phyloP scores from a whole-genome alignment of 2,113 vertebrate species.

The Gopherus evgoodei region DNA sequence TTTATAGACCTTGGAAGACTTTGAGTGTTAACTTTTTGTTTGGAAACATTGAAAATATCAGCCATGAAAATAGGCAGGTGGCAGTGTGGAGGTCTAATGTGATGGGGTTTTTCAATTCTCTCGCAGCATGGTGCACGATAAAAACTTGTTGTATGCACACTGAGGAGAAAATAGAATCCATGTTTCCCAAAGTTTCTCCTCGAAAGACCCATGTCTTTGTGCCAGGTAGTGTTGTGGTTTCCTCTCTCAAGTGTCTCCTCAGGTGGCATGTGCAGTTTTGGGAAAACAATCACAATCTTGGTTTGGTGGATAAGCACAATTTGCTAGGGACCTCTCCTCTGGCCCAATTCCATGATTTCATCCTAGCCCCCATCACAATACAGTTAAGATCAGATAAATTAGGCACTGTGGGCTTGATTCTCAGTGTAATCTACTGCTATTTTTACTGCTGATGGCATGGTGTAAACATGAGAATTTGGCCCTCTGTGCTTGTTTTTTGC shows the following conservation, averaged over 20 bases:
- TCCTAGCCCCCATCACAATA: neutral
- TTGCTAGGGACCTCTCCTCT: neutral
- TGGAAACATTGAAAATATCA: neutral
- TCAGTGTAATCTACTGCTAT: neutral
- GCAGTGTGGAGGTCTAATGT: neutral
- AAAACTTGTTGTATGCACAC: neutral
- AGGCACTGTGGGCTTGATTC: neutral
- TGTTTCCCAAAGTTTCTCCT: accelerated
- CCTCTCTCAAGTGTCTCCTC: neutral
- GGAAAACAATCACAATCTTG: neutral
- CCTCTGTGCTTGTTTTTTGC: neutral
- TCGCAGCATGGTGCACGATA: neutral
- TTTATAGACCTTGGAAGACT: neutral
- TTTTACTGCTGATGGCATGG: neutral
- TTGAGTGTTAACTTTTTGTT: too few relatives aligned
- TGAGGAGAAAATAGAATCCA: neutral
- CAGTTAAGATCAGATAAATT: neutral
- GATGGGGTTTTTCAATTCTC: neutral
- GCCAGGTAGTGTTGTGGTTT: neutral
- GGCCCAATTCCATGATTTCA: neutral
- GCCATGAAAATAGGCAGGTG: neutral
- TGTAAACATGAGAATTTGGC: neutral
- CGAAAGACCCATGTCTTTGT: neutral
- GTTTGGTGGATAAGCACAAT: neutral
- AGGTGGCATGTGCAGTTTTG: neutral